Evolutionary conservation across 2,113 vertebrate genomes (phyloP).

Genomic region (Cephalopholis sonnerati): DNA sequence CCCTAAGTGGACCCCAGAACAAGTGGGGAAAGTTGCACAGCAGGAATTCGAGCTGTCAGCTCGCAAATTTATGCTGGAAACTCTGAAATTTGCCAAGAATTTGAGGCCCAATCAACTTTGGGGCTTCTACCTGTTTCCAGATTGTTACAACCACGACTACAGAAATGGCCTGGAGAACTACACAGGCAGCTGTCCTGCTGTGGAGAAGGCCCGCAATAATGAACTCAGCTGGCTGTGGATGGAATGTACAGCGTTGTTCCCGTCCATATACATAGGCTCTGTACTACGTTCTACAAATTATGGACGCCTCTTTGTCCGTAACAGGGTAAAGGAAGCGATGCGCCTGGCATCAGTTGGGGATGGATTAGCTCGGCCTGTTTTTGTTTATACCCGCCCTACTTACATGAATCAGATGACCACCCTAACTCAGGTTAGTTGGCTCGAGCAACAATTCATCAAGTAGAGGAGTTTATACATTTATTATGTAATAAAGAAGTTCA

Average conservation of each 20-base stretch:
- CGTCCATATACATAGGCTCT: constrained; percentile 85
- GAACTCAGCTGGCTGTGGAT: constrained; percentile 88
- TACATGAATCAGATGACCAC: constrained; percentile 79
- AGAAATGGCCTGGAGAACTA: constrained; percentile 78
- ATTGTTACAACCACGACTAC: constrained; percentile 91
- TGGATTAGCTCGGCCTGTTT: constrained; percentile 83
- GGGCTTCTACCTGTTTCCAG: constrained; percentile 90
- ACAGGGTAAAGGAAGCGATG: constrained; percentile 84
- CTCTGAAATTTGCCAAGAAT: constrained; percentile 82
- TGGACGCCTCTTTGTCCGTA: constrained; percentile 85
- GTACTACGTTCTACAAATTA: constrained; percentile 71
- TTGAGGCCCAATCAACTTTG: constrained; percentile 85
- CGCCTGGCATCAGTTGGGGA: constrained; percentile 83
- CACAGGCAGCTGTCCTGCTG: constrained; percentile 83
- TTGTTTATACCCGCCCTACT: constrained; percentile 86
- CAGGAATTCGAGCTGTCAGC: constrained; percentile 87
- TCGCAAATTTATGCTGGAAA: constrained; percentile 84
- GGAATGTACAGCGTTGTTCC: constrained; percentile 86
- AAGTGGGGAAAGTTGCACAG: constrained; percentile 79
- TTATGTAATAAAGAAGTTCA: not conserved
- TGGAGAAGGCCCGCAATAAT: constrained; percentile 84
- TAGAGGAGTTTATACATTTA: not conserved
- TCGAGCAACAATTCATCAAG: not conserved
- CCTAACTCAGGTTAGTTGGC: constrained; percentile 82
- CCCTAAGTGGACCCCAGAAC: constrained; percentile 74